Base-by-base conservation (phyloP, 1,140 invertebrate genomes). In the Trachymyrmex cornetzi region DNA sequence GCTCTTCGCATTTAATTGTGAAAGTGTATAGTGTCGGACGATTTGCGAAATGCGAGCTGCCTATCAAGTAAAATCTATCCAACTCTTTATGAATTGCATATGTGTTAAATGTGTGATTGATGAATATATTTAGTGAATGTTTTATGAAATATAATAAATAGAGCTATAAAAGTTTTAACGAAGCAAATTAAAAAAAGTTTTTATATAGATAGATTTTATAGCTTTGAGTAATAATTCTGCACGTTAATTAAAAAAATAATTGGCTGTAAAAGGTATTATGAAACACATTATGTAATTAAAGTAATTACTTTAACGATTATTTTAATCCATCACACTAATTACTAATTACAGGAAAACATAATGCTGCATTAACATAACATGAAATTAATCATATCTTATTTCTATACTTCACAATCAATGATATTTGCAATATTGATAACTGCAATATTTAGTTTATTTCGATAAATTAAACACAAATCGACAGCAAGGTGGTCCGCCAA, bases 401-500 rank as follows among this genome's bases (percentile, higher is more conserved):
- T 75, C 61, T 34, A 34, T 34, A 48, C 24, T 27, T 24, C 5
- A 6, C 30, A 48, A 44, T 84, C n/a, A 6, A 48, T 74, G 48
- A 84, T 75, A 61, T 61, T 75, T 50, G 69, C 55, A 48, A 50
- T 44, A 11, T 14, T 44, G 38, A 44, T 44, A 44, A 44, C 2
- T 44, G 38, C 38, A 44, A 44, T 44, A 14, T 75, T 75, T 67
- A 81, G 12, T 81, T 59, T 71, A 84, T 84, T 55, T 63, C 27
- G 50, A 80, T 69, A 19, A 69, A 69, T 63, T 55, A 24, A 69
- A 69, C 38, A 2, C 24, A 50, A 82, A 55, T 81, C 34, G 50
- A 1, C 53, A 63, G 53, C 69, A 61, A 84, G 55, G 69, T 75
- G 80, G 69, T 75, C 80, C 69, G 30, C 48, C 50, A 27, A 24